Conservation (phyloP, 2,888 invertebrate genomes). For the Trilocha varians region DNA sequence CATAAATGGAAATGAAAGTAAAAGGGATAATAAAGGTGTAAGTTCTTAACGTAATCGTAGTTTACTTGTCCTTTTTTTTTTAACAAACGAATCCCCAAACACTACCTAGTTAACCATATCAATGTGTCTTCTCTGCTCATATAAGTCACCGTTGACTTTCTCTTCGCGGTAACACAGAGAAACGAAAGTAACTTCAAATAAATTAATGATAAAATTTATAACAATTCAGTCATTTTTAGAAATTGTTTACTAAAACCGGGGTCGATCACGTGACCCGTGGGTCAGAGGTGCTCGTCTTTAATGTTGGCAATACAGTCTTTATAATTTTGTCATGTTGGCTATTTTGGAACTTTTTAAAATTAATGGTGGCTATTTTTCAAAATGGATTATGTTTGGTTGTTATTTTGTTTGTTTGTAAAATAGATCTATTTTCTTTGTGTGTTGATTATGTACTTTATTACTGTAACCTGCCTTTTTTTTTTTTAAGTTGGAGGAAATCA, state of each 20-base stretch:
- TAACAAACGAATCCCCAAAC: neutral
- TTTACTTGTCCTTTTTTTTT: neutral
- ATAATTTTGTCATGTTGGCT: neutral
- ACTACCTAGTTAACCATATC: neutral
- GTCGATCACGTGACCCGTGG: neutral
- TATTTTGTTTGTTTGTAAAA: too few species aligned
- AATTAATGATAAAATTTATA: slow-evolving; percentile 1
- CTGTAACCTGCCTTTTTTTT: too few species aligned
- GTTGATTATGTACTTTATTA: too few species aligned
- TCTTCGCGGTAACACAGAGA: neutral
- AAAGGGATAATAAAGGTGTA: too few species aligned
- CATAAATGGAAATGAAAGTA: too few species aligned
- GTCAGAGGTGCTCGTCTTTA: neutral
- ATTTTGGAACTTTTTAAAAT: too few species aligned
- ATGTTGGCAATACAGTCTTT: neutral
- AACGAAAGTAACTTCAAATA: neutral
- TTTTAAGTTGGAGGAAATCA: too few species aligned
- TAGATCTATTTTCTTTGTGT: too few species aligned
- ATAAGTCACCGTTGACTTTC: neutral
- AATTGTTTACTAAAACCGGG: neutral
- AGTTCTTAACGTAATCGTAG: too few species aligned
- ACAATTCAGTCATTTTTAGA: slow-evolving; percentile 1
- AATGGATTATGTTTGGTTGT: too few species aligned
- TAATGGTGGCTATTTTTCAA: too few species aligned
- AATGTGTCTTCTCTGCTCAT: neutral